These are phyloP conservation scores for Drosophila yooni DNA, from an alignment of 2,888 invertebrate genomes.

Conservation along the genomic window DNA sequence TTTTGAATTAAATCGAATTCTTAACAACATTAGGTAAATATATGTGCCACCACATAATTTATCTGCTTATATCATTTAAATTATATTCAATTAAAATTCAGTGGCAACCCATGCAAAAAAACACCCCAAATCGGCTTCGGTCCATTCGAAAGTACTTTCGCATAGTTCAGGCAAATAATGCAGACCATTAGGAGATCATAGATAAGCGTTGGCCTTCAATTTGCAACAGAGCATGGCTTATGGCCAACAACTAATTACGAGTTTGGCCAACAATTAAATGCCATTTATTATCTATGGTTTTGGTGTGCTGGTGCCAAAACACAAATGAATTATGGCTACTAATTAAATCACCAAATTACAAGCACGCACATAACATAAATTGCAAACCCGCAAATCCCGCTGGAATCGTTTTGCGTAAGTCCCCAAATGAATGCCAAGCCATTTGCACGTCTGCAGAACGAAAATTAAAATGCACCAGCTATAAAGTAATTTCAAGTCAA, in stretches of 20 bases:
- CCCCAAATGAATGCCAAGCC: slow-evolving; percentile 34
- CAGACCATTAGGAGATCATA: slow-evolving; percentile 65
- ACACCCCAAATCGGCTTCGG: neutral
- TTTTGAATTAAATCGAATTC: neutral
- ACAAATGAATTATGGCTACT: slow-evolving; percentile 73
- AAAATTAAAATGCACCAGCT: slow-evolving; percentile 23
- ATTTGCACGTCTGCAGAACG: slow-evolving; percentile 31
- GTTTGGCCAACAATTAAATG: slow-evolving; percentile 66
- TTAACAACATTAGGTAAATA: neutral
- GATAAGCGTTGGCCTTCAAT: slow-evolving; percentile 55
- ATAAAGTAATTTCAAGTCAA: slow-evolving; percentile 26
- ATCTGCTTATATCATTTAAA: neutral
- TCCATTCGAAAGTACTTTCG: neutral
- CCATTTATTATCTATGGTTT: slow-evolving; percentile 74
- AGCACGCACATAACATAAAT: slow-evolving; percentile 76
- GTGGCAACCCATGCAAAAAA: neutral
- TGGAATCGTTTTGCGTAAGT: slow-evolving; percentile 37
- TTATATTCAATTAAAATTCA: neutral
- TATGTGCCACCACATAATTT: neutral
- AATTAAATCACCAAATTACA: slow-evolving; percentile 80
- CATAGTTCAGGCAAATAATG: slow-evolving; percentile 53
- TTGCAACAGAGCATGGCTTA: slow-evolving; percentile 27
- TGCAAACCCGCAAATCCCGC: slow-evolving; percentile 58
- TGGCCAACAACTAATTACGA: slow-evolving; percentile 59
- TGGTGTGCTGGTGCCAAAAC: slow-evolving; percentile 29